Conservation (phyloP, 1,140 invertebrate genomes). For the Eurosta solidaginis region DNA sequence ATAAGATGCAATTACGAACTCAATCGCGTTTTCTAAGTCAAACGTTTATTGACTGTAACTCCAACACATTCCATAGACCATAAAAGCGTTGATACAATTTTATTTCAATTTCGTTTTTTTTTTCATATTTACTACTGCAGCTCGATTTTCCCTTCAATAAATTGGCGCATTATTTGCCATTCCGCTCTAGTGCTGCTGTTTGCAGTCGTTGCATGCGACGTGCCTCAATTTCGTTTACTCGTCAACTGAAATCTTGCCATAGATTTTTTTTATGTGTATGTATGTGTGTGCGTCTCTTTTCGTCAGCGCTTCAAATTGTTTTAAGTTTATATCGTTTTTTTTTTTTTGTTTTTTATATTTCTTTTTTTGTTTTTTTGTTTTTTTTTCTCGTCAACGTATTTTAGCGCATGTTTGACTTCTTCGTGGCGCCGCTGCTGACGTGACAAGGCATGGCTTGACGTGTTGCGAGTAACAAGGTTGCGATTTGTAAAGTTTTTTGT, state of each 20-base stretch:
- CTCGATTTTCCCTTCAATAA: neutral
- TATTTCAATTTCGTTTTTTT: too few species aligned
- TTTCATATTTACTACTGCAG: neutral
- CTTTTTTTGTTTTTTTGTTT: neutral
- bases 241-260: neutral
- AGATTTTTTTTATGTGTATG: too few species aligned
- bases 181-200: neutral
- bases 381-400: neutral
- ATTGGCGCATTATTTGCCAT: constrained; percentile 6
- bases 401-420: constrained; percentile 6
- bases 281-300: neutral
- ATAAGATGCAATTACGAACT: too few species aligned
- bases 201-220: neutral
- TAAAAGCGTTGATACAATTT: too few species aligned
- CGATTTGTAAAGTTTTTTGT: constrained; percentile 1
- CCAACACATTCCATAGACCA: too few species aligned
- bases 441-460: neutral
- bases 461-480: constrained; percentile 4
- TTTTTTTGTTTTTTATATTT: neutral
- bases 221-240: neutral
- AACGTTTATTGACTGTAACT: too few species aligned
- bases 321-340: neutral
- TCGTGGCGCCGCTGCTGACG: neutral
- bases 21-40: too few species aligned
- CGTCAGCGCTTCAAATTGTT: constrained; percentile 12